phyloP scores from a whole-genome alignment of 2,888 invertebrate genomes.

The Pardosa pseudoannulata region DNA sequence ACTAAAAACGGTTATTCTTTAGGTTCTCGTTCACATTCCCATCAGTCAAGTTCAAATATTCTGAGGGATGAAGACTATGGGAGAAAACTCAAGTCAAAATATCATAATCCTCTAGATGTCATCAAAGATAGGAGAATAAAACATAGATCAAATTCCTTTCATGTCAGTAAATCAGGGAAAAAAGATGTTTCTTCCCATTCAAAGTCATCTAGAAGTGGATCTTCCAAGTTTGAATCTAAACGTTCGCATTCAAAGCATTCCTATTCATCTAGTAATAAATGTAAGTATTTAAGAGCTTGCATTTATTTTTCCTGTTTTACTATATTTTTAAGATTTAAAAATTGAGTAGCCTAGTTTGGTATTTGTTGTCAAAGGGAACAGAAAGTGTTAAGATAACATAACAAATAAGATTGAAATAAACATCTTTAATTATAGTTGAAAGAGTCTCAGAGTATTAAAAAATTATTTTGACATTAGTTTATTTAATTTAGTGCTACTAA shows the following conservation, averaged over 20 bases:
- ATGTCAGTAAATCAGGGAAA: slow-evolving; percentile 32
- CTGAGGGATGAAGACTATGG: slow-evolving; percentile 44
- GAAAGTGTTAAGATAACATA: no score
- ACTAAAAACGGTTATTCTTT: slow-evolving; percentile 41
- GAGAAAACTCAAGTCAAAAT: slow-evolving; percentile 47
- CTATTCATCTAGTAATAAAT: slow-evolving; percentile 36
- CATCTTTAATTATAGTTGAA: no score
- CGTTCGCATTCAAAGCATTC: slow-evolving; percentile 50
- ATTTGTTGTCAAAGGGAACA: no score
- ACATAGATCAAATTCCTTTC: background rate
- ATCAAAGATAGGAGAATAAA: slow-evolving; percentile 37
- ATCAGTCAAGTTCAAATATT: slow-evolving; percentile 22
- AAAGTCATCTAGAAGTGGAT: slow-evolving; percentile 28
- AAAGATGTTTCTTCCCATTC: slow-evolving; percentile 23
- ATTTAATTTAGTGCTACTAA: no score
- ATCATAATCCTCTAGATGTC: slow-evolving; percentile 28
- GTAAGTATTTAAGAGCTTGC: slow-evolving; percentile 48
- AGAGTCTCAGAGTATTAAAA: no score
- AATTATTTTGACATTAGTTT: no score
- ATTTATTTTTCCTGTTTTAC: no score
- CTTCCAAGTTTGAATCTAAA: slow-evolving; percentile 43
- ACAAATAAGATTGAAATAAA: no score
- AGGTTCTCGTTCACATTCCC: slow-evolving; percentile 28
- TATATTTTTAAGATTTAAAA: no score
- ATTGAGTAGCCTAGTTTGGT: no score